Conservation (phyloP, 2,797 vertebrate species). For the Hemitrygon akajei region DNA sequence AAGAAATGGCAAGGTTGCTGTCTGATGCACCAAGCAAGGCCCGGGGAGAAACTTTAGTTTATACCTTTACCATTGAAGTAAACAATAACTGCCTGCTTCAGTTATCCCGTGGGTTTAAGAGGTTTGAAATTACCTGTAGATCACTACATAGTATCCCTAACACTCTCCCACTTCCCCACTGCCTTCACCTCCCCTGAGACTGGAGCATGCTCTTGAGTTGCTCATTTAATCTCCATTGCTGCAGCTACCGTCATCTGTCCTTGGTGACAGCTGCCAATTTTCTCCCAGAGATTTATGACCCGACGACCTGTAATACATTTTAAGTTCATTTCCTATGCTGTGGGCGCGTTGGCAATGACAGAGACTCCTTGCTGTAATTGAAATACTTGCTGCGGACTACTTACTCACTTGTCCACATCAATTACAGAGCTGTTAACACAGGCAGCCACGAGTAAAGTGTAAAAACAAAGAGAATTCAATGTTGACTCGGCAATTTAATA, state of each 20-base stretch:
- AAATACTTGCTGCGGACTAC: conserved; percentile 66
- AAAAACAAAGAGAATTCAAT: background rate
- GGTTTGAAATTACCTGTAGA: conserved; percentile 55
- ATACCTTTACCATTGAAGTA: conserved; percentile 37
- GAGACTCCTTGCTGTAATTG: conserved; percentile 62
- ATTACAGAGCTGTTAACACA: background rate
- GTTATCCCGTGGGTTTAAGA: conserved; percentile 46
- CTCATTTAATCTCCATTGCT: conserved; percentile 57
- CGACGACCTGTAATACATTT: conserved; percentile 62
- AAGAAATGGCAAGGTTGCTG: no score
- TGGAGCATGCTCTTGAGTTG: conserved; percentile 52
- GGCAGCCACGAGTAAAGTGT: background rate
- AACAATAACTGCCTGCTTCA: conserved; percentile 48
- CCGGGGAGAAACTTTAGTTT: no score
- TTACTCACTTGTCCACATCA: conserved; percentile 44
- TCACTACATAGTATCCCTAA: background rate
- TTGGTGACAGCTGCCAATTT: conserved; percentile 70
- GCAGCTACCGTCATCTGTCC: conserved; percentile 58
- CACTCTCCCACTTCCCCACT: background rate
- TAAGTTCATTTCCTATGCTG: conserved; percentile 65
- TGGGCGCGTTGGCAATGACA: conserved; percentile 63
- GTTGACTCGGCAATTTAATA: conserved; percentile 22
- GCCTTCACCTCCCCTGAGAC: conserved; percentile 38
- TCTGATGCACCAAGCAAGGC: no score
- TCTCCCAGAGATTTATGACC: conserved; percentile 56